Evolutionary conservation across 1,140 invertebrate species (phyloP).

Genomic region (Amyelois transitella): DNA sequence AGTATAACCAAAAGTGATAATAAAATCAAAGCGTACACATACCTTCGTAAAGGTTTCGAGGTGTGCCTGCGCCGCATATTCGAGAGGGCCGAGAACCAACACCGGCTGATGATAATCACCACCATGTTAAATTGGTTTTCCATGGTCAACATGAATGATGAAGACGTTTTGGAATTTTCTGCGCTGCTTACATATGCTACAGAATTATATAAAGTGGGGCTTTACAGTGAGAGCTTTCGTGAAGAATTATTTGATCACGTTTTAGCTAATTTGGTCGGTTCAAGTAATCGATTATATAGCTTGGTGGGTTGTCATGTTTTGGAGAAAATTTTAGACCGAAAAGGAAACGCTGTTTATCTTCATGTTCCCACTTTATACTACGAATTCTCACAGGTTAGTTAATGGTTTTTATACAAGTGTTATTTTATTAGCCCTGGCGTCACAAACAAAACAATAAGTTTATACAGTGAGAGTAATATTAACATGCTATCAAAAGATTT

Average conservation of each 20-base stretch:
- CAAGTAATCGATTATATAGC: constrained; percentile 54
- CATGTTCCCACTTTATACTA: constrained; percentile 74
- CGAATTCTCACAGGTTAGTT: constrained; percentile 46
- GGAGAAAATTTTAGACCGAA: constrained; percentile 74
- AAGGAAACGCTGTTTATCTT: constrained; percentile 65
- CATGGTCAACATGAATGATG: constrained; percentile 42
- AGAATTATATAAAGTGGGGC: constrained; percentile 49
- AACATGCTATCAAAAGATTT: no score
- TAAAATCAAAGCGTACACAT: constrained; percentile 39
- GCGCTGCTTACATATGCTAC: constrained; percentile 71
- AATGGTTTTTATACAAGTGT: background rate
- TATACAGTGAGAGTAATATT: no score
- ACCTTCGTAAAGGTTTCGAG: constrained; percentile 62
- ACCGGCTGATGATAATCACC: constrained; percentile 42
- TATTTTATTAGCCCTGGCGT: no score
- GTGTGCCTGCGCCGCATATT: constrained; percentile 52
- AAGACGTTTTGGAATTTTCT: constrained; percentile 66
- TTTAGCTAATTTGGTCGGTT: constrained; percentile 61
- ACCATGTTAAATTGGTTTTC: constrained; percentile 45
- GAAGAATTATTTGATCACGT: constrained; percentile 63
- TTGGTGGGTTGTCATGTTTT: constrained; percentile 74
- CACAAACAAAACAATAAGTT: no score
- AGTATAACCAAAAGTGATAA: constrained; percentile 44
- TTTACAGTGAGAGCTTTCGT: constrained; percentile 58
- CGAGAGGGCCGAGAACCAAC: constrained; percentile 53